These are phyloP conservation scores for Gasterosteus nipponicus DNA, from an alignment of 2,113 vertebrate species.

Conservation along the genomic window DNA sequence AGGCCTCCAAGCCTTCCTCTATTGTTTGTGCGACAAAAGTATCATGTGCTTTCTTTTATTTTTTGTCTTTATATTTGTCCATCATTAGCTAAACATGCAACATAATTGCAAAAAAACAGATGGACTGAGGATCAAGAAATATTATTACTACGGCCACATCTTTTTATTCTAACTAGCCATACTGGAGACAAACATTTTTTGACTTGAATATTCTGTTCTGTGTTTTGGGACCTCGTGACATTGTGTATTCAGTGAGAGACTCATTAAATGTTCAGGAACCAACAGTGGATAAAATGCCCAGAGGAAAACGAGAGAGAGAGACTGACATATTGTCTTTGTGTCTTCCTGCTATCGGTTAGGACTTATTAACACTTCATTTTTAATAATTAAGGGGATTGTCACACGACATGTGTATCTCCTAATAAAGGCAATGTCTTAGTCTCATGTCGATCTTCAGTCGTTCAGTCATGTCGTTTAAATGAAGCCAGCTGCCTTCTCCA, in stretches of 20 bases:
- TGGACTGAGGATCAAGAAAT: not conserved
- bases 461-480: too few species aligned
- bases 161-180: not conserved
- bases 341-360: not conserved
- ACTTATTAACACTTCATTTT: too few species aligned
- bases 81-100: not conserved
- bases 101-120: not conserved
- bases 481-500: slow-evolving; percentile 11
- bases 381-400: too few species aligned
- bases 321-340: not conserved
- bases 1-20: not conserved
- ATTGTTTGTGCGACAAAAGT: not conserved
- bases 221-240: not conserved
- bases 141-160: not conserved
- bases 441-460: not conserved
- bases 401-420: not conserved
- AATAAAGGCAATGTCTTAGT: not conserved
- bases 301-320: not conserved
- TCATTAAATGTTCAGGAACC: slow-evolving; percentile 13
- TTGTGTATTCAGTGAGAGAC: slow-evolving; percentile 17
- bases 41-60: not conserved
- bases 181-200: not conserved
- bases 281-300: not conserved
- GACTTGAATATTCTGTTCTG: not conserved
- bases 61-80: not conserved